Conservation (phyloP, 2,797 vertebrate genomes). For the Florisuga fusca region DNA sequence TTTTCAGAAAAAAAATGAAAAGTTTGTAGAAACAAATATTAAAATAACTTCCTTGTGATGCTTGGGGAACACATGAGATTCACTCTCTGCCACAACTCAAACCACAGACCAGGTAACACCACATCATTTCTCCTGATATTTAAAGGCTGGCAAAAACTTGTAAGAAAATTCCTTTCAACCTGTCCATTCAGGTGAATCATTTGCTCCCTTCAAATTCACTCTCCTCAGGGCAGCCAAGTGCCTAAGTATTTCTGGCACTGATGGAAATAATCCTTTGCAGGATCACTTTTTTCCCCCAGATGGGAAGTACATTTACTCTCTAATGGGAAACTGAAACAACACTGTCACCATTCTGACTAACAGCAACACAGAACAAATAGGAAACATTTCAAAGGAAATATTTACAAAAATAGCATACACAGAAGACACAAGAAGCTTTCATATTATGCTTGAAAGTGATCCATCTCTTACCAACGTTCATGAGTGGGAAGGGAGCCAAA, state of each 20-base stretch:
- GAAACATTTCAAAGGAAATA: slow-evolving; percentile 48
- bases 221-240: background rate
- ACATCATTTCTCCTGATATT: background rate
- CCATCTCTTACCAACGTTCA: background rate
- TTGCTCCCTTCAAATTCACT: background rate
- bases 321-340: slow-evolving; percentile 26
- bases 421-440: background rate
- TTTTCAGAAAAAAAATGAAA: background rate
- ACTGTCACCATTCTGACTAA: background rate
- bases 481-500: background rate
- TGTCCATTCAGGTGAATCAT: background rate
- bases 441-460: background rate
- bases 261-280: slow-evolving; percentile 16
- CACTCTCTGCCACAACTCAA: background rate
- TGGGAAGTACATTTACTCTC: background rate
- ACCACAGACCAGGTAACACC: background rate
- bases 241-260: background rate
- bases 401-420: background rate
- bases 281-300: background rate
- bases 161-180: slow-evolving; percentile 1
- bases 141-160: background rate
- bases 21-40: background rate
- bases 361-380: background rate
- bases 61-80: background rate
- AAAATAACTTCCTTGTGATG: background rate